Evolutionary conservation across 1,140 invertebrate genomes (phyloP).

Genomic region (Leptopilina clavipes): DNA sequence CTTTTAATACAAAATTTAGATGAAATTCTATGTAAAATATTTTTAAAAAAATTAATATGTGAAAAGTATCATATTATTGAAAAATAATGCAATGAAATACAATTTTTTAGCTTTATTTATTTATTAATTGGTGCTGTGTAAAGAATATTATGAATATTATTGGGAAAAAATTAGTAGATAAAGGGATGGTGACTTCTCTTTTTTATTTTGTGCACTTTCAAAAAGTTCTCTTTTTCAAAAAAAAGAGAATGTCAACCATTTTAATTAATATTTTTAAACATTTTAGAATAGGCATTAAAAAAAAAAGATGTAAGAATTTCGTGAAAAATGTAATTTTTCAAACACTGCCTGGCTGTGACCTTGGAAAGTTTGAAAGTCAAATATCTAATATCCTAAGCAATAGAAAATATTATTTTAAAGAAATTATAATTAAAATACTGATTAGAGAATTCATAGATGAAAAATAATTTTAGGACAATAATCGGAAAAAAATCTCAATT

Average conservation of each 20-base stretch:
- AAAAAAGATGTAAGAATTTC: background rate
- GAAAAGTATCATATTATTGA: background rate
- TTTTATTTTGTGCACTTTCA: background rate
- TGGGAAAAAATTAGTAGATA: background rate
- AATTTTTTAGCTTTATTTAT: slow-evolving; percentile 29
- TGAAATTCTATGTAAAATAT: background rate
- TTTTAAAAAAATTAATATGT: background rate
- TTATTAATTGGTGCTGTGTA: slow-evolving; percentile 29
- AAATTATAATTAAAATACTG: background rate
- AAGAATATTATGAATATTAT: background rate
- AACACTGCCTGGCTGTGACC: slow-evolving; percentile 26
- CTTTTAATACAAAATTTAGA: background rate
- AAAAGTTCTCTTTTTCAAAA: slow-evolving; percentile 14
- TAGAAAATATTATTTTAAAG: background rate
- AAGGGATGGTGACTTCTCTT: background rate
- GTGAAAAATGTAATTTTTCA: slow-evolving; percentile 19
- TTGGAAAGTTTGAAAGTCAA: slow-evolving; percentile 9
- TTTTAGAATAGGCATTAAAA: background rate
- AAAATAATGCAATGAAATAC: background rate
- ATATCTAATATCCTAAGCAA: background rate
- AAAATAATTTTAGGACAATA: background rate
- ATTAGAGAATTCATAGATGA: background rate
- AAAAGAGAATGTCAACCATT: background rate
- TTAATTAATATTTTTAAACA: background rate
- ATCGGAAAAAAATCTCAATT: slow-evolving; percentile 17